phyloP scores from a whole-genome alignment of 2,113 vertebrate species.

The Anser brachyrhynchus region DNA sequence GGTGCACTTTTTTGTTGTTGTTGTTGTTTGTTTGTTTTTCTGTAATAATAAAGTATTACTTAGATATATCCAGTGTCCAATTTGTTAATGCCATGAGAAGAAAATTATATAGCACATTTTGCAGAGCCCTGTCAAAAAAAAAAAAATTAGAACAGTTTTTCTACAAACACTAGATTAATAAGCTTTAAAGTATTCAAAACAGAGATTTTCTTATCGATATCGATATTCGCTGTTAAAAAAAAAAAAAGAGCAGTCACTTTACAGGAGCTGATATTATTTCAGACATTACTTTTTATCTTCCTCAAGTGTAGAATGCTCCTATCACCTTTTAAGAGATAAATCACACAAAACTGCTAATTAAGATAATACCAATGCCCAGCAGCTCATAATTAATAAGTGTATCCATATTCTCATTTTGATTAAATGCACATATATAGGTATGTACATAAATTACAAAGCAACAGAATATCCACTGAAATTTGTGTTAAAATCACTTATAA shows the following conservation, averaged over 20 bases:
- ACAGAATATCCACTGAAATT: not conserved
- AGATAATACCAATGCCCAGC: not conserved
- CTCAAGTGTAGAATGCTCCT: not conserved
- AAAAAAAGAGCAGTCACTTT: not conserved
- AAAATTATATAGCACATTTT: not conserved
- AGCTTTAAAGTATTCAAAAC: not conserved
- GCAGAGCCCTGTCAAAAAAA: slow-evolving; percentile 55
- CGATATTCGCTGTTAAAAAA: not conserved
- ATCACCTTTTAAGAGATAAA: slow-evolving; percentile 15
- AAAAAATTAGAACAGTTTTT: slow-evolving; percentile 1
- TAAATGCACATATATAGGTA: not conserved
- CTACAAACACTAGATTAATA: not conserved
- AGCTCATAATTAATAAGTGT: not conserved
- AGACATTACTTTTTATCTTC: not conserved
- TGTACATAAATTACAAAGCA: not conserved
- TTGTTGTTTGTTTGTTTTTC: too few species aligned
- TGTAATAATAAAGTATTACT: not conserved
- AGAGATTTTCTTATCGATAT: not conserved
- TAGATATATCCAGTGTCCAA: not conserved
- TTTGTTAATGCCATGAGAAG: not conserved
- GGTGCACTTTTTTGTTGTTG: not conserved
- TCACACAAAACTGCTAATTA: not conserved
- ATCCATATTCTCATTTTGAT: not conserved
- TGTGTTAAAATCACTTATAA: not conserved
- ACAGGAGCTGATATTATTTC: not conserved